Percentiles rank a stretch among this genome's conserved stretches.
Conservation (phyloP, 2,797 vertebrate species). For the Notoglanidium macrostoma region DNA sequence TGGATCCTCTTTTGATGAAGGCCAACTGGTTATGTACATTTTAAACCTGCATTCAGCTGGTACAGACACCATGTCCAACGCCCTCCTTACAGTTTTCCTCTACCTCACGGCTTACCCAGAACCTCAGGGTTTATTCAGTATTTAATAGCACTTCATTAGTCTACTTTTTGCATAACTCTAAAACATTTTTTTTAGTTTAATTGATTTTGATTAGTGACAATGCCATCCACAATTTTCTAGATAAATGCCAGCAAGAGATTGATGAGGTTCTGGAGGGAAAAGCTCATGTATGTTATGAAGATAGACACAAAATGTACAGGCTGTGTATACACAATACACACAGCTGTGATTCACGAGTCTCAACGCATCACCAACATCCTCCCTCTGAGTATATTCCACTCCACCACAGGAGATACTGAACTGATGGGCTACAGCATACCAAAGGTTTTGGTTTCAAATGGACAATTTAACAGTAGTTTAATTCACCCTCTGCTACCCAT, state of each 20-base stretch:
- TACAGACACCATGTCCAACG: constrained; percentile 62
- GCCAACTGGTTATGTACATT: constrained; percentile 47
- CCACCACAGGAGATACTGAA: constrained; percentile 71
- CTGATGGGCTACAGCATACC: constrained; percentile 79
- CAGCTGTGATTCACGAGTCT: not conserved
- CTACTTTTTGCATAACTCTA: constrained; percentile 27
- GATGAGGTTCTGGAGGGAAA: constrained; percentile 52
- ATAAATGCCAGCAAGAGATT: not conserved
- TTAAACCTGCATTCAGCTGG: constrained; percentile 61
- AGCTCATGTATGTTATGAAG: not conserved
- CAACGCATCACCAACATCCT: constrained; percentile 46
- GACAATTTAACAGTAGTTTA: not conserved
- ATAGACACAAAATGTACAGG: too few relatives aligned
- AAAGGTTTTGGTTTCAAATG: constrained; percentile 62
- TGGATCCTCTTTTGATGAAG: constrained; percentile 66
- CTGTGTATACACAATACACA: too few relatives aligned
- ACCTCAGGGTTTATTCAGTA: constrained; percentile 62
- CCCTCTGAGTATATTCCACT: constrained; percentile 74
- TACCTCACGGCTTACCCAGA: constrained; percentile 68
- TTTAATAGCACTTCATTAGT: not conserved
- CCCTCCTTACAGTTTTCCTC: constrained; percentile 69
- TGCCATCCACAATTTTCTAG: not conserved
- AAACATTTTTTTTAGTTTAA: not conserved
- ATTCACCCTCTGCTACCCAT: not conserved
- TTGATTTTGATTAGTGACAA: not conserved